These are phyloP conservation scores for Trichogramma dendrolimi DNA, from an alignment of 2,888 invertebrate species.

Conservation along the genomic window DNA sequence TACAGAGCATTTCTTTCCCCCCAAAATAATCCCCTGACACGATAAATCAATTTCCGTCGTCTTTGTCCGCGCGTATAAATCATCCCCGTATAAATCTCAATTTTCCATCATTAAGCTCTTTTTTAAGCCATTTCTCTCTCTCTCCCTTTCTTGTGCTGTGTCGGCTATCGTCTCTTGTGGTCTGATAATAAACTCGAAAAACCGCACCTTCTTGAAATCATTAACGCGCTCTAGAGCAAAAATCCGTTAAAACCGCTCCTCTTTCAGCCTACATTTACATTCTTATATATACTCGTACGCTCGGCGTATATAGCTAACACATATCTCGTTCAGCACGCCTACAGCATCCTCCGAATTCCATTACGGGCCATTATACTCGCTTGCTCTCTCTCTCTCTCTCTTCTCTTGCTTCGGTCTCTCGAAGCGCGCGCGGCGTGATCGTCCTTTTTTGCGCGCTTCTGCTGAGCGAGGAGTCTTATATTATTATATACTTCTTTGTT, in stretches of 20 bases:
- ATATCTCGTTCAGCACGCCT: slow-evolving; percentile 36
- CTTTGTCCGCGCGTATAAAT: no score
- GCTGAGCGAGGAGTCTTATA: no score
- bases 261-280: slow-evolving; percentile 16
- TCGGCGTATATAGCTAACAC: slow-evolving; percentile 43
- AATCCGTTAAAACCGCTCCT: background rate
- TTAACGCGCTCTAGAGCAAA: no score
- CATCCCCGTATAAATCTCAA: no score
- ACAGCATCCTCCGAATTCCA: slow-evolving; percentile 39
- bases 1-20: no score
- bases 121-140: slow-evolving; percentile 6
- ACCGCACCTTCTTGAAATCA: no score
- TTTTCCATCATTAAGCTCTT: no score
- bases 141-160: background rate
- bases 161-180: no score
- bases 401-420: slow-evolving; percentile 18
- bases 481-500: no score
- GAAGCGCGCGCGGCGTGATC: slow-evolving; percentile 17
- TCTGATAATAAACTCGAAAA: no score
- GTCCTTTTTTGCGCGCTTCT: background rate
- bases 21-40: no score
- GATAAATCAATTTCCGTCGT: no score
- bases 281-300: slow-evolving; percentile 26
- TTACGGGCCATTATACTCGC: slow-evolving; percentile 38
- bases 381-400: background rate